Evolutionary conservation across 2,113 vertebrate genomes (phyloP).

Genomic region (Tautogolabrus adspersus): DNA sequence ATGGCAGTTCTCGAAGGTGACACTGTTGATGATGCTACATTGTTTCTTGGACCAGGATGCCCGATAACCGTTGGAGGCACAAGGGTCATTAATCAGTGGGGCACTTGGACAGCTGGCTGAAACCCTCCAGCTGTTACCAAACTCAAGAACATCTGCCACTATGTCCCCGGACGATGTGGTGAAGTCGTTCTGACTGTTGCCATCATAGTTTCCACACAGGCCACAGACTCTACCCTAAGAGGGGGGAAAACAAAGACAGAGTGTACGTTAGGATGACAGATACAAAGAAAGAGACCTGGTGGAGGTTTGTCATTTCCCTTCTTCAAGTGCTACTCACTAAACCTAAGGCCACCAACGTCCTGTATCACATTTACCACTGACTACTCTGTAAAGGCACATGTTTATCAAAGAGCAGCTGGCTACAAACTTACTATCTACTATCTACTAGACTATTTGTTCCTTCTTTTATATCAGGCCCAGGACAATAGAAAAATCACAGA

Average conservation of each 20-base stretch:
- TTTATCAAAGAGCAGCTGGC: no score
- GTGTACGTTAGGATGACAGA: neutral
- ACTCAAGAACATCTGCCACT: conserved; percentile 83
- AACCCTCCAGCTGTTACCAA: conserved; percentile 92
- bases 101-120: conserved; percentile 85
- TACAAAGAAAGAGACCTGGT: no score
- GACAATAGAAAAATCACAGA: no score
- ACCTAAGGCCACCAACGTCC: no score
- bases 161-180: conserved; percentile 88
- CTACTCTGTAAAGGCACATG: no score
- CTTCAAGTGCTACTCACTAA: no score
- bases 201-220: conserved; percentile 93
- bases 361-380: no score
- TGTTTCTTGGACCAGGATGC: conserved; percentile 88
- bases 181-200: conserved; percentile 90
- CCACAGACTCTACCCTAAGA: conserved; percentile 88
- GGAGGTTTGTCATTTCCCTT: no score
- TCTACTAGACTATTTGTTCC: no score
- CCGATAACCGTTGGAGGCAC: conserved; percentile 85
- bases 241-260: neutral
- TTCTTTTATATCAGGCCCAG: no score
- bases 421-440: no score
- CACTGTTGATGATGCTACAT: conserved; percentile 87
- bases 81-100: conserved; percentile 75
- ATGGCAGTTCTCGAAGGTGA: conserved; percentile 85